Base-by-base conservation (phyloP, 2,888 invertebrate species). In the Troides oblongomaculatus region DNA sequence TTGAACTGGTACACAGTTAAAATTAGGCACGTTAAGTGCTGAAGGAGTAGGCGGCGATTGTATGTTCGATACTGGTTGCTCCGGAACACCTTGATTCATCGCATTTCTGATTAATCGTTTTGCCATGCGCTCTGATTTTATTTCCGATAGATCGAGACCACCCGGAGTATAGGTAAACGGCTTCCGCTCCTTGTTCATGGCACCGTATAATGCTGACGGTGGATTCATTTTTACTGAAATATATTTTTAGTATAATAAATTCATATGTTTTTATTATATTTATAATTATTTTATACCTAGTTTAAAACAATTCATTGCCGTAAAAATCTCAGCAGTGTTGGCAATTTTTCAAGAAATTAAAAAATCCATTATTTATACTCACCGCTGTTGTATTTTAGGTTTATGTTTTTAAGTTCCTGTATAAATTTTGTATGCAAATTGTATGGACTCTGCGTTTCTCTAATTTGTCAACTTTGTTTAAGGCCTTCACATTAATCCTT, bases 81-180 rank as follows among this genome's bases (percentile, higher is more conserved):
- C 95, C 53, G 95, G 94, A 59, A 96, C 95, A 18, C 97, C 97
- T 81, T 96, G 96, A 74, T 88, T 89, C 93, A 93, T 92, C 14
- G 93, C 93, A 78, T 93, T 93, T 73, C 88, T 84, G 92, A 93
- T 92, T 68, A 94, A 81, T 62, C 98, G 93, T 80, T 96, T 94
- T 30, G 96, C 97, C 97, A 98, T 97, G 73, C 97, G 94, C 73
- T 98, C 97, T 64, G 97, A 97, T 79, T 96, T 95, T 75, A 98
- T 97, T 92, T 98, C 97, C 18, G 97, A 97, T 62, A 98, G 94
- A 88, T 98, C 97, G 71, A 98, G 93, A 78, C 98, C 98, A 17
- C 98, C 98, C 1, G 98, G 98, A 43, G 97, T 97, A 86, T 98
- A 98, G 36, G 98, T 98, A 86, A 98, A 98, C 53, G 98, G 98